A percentile compares a stretch with the other conserved stretches of the same genome.
phyloP scores from a whole-genome alignment of 2,113 vertebrate species.

The Hypanus sabinus region DNA sequence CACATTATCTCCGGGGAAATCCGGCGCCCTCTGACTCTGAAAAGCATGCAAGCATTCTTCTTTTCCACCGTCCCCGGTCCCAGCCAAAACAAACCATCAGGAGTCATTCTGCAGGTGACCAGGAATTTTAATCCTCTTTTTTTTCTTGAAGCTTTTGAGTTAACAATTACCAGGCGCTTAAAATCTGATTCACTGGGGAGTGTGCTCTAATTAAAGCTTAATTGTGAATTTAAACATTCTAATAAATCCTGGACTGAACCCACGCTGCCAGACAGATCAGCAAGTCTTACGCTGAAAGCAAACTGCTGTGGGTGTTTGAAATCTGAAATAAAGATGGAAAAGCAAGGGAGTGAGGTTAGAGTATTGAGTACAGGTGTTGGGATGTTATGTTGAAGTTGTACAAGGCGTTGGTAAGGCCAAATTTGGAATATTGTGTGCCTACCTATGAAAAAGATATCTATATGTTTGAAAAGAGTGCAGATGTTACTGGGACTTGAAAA shows the following conservation, averaged over 20 bases:
- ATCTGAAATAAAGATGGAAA: too few species aligned
- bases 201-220: not conserved
- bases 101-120: slow-evolving; percentile 17
- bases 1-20: not conserved
- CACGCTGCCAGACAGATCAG: not conserved
- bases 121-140: slow-evolving; percentile 14
- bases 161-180: slow-evolving; percentile 14
- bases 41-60: slow-evolving; percentile 1
- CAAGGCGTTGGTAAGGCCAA: too few species aligned
- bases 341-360: too few species aligned
- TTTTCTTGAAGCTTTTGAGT: not conserved
- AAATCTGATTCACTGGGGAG: not conserved
- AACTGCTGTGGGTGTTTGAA: too few species aligned
- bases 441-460: too few species aligned
- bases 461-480: too few species aligned
- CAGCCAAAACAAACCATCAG: slow-evolving; percentile 25
- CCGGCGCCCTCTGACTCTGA: not conserved
- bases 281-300: not conserved
- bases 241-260: slow-evolving; percentile 18
- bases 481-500: too few species aligned
- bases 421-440: too few species aligned
- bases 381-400: too few species aligned
- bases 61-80: not conserved
- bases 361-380: too few species aligned
- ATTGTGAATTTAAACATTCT: not conserved